Evolutionary conservation across 2,797 vertebrate species (phyloP).

Genomic region (Pristis pectinata): DNA sequence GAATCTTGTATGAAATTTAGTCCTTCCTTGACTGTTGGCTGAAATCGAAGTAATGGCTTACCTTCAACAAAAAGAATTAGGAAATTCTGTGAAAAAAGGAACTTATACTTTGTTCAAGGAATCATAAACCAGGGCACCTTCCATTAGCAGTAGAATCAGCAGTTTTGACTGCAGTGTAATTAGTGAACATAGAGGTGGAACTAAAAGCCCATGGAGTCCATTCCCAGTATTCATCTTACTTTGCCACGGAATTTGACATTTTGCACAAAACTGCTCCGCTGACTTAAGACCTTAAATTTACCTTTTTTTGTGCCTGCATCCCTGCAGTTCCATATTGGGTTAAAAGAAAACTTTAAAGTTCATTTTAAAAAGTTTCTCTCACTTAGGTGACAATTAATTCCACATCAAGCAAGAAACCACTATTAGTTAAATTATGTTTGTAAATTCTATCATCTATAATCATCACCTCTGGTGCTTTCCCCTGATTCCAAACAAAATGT

Average conservation of each 20-base stretch:
- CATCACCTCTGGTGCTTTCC: not conserved
- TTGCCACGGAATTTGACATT: not conserved
- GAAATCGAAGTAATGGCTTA: not conserved
- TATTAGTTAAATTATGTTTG: conserved; percentile 2
- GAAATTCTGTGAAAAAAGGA: too few relatives aligned
- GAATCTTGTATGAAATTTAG: not conserved
- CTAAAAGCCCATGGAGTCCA: not conserved
- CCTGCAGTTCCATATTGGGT: not conserved
- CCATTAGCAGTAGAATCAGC: not conserved
- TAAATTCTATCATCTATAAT: not conserved
- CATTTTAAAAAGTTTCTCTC: not conserved
- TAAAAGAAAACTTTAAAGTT: not conserved
- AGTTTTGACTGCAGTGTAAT: not conserved
- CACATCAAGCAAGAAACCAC: not conserved
- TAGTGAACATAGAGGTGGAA: not conserved
- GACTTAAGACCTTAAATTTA: not conserved
- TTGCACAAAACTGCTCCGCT: not conserved
- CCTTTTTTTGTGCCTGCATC: not conserved
- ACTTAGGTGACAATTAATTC: not conserved
- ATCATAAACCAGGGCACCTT: not conserved
- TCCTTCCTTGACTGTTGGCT: not conserved
- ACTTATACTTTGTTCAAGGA: not conserved
- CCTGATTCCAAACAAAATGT: not conserved
- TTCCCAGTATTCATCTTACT: not conserved
- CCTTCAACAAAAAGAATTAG: not conserved